phyloP scores from a whole-genome alignment of 2,797 vertebrate species.

The Mastacembelus armatus region DNA sequence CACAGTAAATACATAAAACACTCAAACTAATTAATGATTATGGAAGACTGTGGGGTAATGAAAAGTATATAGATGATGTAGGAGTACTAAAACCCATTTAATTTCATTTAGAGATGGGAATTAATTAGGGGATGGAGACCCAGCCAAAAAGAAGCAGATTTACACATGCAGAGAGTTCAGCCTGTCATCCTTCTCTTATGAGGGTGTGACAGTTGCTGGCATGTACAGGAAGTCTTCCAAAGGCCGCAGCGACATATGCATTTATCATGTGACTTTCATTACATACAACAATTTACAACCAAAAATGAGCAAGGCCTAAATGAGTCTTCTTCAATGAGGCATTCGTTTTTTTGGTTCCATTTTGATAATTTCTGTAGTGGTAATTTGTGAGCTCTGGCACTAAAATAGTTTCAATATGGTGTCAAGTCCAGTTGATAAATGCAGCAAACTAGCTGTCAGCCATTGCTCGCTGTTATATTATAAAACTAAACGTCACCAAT shows the following conservation, averaged over 20 bases:
- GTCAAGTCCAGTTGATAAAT: too few relatives aligned
- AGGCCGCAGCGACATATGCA: slow-evolving; percentile 7
- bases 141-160: slow-evolving; percentile 71
- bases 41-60: slow-evolving; percentile 64
- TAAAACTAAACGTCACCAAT: too few relatives aligned
- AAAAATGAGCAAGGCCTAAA: not conserved
- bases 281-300: not conserved
- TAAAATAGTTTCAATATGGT: too few relatives aligned
- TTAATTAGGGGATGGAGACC: slow-evolving; percentile 71
- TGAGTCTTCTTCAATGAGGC: not conserved
- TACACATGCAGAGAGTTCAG: slow-evolving; percentile 63
- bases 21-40: slow-evolving; percentile 80
- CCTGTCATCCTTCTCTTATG: slow-evolving; percentile 68
- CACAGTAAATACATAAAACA: slow-evolving; percentile 79
- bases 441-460: too few relatives aligned
- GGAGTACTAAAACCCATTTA: slow-evolving; percentile 78
- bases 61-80: slow-evolving; percentile 78
- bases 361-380: not conserved
- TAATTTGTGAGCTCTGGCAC: too few relatives aligned
- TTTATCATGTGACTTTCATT: slow-evolving; percentile 33
- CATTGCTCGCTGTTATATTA: too few relatives aligned
- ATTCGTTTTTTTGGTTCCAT: not conserved
- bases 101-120: slow-evolving; percentile 77
- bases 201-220: slow-evolving; percentile 46
- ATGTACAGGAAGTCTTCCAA: slow-evolving; percentile 45